Base-by-base conservation (phyloP, 1,140 invertebrate species). In the Drosophila cardini region DNA sequence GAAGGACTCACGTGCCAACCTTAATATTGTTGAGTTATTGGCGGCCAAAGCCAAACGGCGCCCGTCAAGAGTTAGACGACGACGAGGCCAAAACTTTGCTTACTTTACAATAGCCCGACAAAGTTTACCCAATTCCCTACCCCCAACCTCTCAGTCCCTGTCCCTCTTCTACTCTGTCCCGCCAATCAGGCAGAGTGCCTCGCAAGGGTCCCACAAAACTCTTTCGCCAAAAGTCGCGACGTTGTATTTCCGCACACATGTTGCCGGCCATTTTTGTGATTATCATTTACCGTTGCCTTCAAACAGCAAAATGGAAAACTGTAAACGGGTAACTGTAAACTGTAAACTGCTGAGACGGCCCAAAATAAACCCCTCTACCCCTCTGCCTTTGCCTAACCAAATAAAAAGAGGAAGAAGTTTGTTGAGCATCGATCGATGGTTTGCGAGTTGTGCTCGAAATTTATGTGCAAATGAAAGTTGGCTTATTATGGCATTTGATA, bases 11-110 rank as follows among this genome's bases (percentile, higher is more conserved):
- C 84, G 83, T 86, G 84, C 84, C 79, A 87, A 74, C 83, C 84
- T 83, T 87, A 89, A 87, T 89, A 87, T 89, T 87, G 76, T 79
- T 83, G 84, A 87, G 83, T 87, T 87, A 87, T 87, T 87, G 83
- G 76, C 72, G 84, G 76, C 73, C 83, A 83, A 89, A 87, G 86
- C 76, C 84, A 87, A 87, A 87, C 76, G 69, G 72, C 83, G 80
- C 65, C 84, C 79, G 83, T 89, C 83, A 89, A 87, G 80, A 86
- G 79, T 83, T 78, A 80, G 75, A 62, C 64, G 36, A 58, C 58
- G 63, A 69, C 46, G 64, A 61, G 64, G 48, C 83, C 78, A 78
- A 85, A 87, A 85, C 62, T 87, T 86, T 72, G 74, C 73, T 80
- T 73, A 69, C 71, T 73, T 73, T 73, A 46, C 56, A 73, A 61